Evolutionary conservation across 2,113 vertebrate genomes (phyloP).

Genomic region (Cynocephalus volans): DNA sequence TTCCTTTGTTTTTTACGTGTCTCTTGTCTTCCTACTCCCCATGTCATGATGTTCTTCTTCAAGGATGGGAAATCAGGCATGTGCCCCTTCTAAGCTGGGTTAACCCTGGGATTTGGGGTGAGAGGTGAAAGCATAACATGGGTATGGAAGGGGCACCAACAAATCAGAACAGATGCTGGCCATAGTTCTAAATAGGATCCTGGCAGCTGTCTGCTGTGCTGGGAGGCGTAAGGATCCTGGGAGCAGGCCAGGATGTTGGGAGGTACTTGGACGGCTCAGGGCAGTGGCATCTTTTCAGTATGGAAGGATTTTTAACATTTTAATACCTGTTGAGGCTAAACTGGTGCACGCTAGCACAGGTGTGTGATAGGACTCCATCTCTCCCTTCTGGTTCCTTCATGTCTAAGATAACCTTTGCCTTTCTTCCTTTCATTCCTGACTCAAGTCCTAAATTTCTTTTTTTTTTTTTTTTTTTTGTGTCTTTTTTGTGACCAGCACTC

Average conservation of each 20-base stretch:
- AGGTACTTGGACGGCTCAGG: neutral
- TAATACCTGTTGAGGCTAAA: neutral
- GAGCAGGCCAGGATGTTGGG: neutral
- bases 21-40: neutral
- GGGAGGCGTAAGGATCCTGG: neutral
- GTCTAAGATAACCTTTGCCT: neutral
- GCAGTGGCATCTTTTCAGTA: conserved; percentile 17
- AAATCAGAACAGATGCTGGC: neutral
- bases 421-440: neutral
- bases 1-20: neutral
- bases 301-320: conserved; percentile 28
- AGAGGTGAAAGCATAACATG: neutral
- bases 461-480: too few species aligned
- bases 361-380: neutral
- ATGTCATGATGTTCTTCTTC: neutral
- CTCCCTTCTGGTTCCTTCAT: neutral
- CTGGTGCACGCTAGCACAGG: neutral
- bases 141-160: neutral
- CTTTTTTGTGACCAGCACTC: too few species aligned
- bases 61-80: neutral
- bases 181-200: neutral
- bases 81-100: neutral
- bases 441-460: conserved; percentile 22
- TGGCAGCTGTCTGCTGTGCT: neutral
- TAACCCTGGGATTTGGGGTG: neutral